A percentile compares a stretch with the other conserved stretches of the same genome.
phyloP scores from a whole-genome alignment of 2,797 vertebrate species.

The Pteropus rufus region DNA sequence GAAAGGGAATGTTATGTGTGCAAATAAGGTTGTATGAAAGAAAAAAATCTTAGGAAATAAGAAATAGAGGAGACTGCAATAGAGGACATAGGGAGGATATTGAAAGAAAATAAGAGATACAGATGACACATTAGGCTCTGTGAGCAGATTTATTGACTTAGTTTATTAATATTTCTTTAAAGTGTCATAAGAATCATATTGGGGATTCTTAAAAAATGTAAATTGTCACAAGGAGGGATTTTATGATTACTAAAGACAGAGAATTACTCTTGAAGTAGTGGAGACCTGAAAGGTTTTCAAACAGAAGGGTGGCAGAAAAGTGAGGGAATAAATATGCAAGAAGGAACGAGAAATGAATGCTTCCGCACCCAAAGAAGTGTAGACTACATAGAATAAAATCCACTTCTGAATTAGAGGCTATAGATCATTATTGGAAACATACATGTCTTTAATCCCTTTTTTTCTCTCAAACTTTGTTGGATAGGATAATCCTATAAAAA shows the following conservation, averaged over 20 bases:
- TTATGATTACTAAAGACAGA: background rate
- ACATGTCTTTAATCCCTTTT: background rate
- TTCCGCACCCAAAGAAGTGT: background rate
- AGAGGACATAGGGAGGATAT: rapidly evolving
- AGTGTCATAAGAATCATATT: background rate
- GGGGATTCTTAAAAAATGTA: background rate
- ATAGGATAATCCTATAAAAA: background rate
- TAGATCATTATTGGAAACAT: background rate
- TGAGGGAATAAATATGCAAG: background rate
- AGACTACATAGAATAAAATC: background rate
- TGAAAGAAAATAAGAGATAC: background rate
- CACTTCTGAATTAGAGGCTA: background rate
- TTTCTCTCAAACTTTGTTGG: background rate
- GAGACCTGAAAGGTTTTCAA: background rate
- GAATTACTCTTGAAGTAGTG: background rate
- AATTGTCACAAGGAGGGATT: background rate
- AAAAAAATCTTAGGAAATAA: background rate
- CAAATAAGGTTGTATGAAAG: background rate
- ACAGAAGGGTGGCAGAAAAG: background rate
- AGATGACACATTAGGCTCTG: background rate
- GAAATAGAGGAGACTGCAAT: background rate
- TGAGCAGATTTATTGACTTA: background rate
- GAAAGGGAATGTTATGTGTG: background rate
- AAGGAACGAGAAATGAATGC: background rate
- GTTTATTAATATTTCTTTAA: background rate